phyloP scores from a whole-genome alignment of 2,888 invertebrate genomes.

The Synergus gifuensis region DNA sequence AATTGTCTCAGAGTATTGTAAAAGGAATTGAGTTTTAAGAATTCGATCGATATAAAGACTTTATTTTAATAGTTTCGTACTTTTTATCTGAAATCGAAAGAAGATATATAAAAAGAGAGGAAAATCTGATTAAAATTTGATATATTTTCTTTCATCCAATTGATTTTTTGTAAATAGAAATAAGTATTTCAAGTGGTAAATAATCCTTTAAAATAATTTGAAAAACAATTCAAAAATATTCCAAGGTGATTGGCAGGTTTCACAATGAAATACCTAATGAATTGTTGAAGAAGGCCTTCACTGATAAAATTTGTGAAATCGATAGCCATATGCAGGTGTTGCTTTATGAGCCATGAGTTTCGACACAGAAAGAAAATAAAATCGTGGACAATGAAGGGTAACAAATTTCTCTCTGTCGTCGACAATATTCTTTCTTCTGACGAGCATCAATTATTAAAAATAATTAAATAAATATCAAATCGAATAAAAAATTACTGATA shows the following conservation, averaged over 20 bases:
- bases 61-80: not conserved
- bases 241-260: not conserved
- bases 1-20: conserved; percentile 26
- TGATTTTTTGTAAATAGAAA: no score
- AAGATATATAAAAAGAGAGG: no score
- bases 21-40: conserved; percentile 19
- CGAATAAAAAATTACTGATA: not conserved
- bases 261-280: not conserved
- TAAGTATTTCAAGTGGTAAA: no score
- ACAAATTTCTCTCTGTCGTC: not conserved
- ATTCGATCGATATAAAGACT: conserved; percentile 24
- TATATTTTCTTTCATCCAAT: no score
- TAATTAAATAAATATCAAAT: no score
- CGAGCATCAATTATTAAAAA: not conserved
- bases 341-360: not conserved
- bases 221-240: no score
- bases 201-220: no score
- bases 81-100: no score
- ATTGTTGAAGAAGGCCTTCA: not conserved
- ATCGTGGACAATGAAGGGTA: not conserved
- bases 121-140: no score
- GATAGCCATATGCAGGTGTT: not conserved
- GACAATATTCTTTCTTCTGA: not conserved
- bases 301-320: not conserved
- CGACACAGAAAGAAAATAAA: not conserved